phyloP scores from a whole-genome alignment of 2,888 invertebrate genomes.

The Nymphalis urticae region DNA sequence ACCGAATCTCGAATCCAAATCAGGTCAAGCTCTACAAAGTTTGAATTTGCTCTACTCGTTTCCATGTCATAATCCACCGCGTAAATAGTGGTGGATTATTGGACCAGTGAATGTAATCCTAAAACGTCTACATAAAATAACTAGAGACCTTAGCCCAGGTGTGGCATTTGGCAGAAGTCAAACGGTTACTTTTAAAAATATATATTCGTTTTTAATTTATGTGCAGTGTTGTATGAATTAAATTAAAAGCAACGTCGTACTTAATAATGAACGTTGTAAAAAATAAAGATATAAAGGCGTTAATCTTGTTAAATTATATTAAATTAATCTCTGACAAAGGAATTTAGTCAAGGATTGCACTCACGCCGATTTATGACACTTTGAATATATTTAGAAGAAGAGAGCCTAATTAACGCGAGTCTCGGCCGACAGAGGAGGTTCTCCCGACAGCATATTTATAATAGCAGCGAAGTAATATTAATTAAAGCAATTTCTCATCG shows the following conservation, averaged over 20 bases:
- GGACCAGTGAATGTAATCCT: too few species aligned
- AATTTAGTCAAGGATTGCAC: constrained; percentile 16
- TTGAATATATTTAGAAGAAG: constrained; percentile 26
- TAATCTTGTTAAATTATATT: constrained; percentile 10
- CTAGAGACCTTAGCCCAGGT: too few species aligned
- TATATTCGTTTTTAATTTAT: too few species aligned
- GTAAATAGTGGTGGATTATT: too few species aligned
- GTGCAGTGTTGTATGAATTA: not conserved
- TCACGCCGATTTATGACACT: constrained; percentile 18
- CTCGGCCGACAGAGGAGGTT: constrained; percentile 34
- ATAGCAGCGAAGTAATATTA: constrained; percentile 46
- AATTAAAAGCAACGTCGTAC: constrained; percentile 10
- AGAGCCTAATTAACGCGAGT: constrained; percentile 28
- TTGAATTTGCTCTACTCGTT: too few species aligned
- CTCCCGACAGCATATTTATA: constrained; percentile 44
- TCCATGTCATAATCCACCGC: too few species aligned
- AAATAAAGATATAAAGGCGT: constrained; percentile 2
- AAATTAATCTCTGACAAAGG: constrained; percentile 15
- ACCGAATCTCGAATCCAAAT: too few species aligned
- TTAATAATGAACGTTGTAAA: constrained; percentile 11
- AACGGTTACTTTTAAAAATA: too few species aligned
- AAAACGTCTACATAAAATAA: too few species aligned
- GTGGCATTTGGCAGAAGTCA: too few species aligned
- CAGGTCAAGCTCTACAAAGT: too few species aligned
- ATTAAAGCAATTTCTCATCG: constrained; percentile 58